A percentile compares a stretch with the other conserved stretches of the same genome.
phyloP scores from a whole-genome alignment of 2,888 invertebrate species.

The Pammene fasciana region DNA sequence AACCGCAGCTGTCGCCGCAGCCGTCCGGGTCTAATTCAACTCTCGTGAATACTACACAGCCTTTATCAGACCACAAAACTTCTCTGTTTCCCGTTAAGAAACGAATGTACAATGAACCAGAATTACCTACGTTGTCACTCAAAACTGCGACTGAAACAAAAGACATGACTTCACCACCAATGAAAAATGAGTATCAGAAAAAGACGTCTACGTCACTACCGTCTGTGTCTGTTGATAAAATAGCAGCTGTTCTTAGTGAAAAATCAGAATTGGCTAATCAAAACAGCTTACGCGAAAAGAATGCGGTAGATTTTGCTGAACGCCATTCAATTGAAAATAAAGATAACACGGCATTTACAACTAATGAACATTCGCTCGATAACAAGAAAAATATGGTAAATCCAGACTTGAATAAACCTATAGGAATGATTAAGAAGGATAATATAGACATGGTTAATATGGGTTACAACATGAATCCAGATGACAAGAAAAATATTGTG shows the following conservation, averaged over 20 bases:
- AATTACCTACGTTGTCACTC: slow-evolving; percentile 59
- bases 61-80: slow-evolving; percentile 63
- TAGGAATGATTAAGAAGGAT: slow-evolving; percentile 64
- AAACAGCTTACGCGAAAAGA: slow-evolving; percentile 65
- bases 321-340: slow-evolving; percentile 54
- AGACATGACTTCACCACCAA: slow-evolving; percentile 51
- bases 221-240: slow-evolving; percentile 68
- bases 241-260: slow-evolving; percentile 71
- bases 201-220: slow-evolving; percentile 52
- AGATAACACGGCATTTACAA: slow-evolving; percentile 54
- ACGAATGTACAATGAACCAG: slow-evolving; percentile 83
- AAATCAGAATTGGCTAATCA: slow-evolving; percentile 71
- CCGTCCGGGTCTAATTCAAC: slow-evolving; percentile 53
- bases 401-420: slow-evolving; percentile 57
- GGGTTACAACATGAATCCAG: slow-evolving; percentile 73
- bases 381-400: slow-evolving; percentile 56
- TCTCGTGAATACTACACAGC: slow-evolving; percentile 55
- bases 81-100: slow-evolving; percentile 86
- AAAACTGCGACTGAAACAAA: slow-evolving; percentile 59
- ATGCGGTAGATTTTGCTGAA: slow-evolving; percentile 53
- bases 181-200: slow-evolving; percentile 65
- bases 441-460: slow-evolving; percentile 79
- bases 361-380: slow-evolving; percentile 54
- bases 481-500: slow-evolving; percentile 62
- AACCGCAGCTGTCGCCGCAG: slow-evolving; percentile 63